Evolutionary conservation across 2,797 vertebrate species (phyloP).

Genomic region (Scleropages formosus): DNA sequence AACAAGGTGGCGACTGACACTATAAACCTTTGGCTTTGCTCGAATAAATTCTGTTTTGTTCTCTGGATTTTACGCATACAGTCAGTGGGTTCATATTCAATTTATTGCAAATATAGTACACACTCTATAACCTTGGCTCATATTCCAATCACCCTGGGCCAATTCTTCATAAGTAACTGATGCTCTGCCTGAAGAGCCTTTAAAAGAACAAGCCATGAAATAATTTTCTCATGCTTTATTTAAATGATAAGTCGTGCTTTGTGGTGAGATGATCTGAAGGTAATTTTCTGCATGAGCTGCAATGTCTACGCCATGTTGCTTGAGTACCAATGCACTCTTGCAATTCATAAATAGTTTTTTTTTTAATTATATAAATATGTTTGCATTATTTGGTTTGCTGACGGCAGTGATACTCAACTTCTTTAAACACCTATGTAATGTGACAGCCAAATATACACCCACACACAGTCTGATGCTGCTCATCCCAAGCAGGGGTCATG

Average conservation of each 20-base stretch:
- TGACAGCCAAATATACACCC: background rate
- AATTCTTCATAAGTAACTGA: conserved; percentile 56
- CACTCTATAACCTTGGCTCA: background rate
- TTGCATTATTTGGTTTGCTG: conserved; percentile 11
- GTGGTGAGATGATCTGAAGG: background rate
- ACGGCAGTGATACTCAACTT: background rate
- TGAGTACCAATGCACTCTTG: background rate
- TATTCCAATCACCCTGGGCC: background rate
- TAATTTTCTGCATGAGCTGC: background rate
- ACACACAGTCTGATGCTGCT: no score
- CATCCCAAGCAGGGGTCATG: no score
- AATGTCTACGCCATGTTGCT: background rate
- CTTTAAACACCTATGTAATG: background rate
- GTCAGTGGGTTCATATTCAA: conserved; percentile 48
- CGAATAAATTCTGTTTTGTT: conserved; percentile 74
- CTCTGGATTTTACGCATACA: conserved; percentile 55
- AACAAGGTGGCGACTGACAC: conserved; percentile 35
- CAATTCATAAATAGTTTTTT: background rate
- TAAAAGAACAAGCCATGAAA: conserved; percentile 67
- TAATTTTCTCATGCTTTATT: conserved; percentile 54
- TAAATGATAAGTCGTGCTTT: background rate
- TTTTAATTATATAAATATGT: background rate
- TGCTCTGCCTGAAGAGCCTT: conserved; percentile 58
- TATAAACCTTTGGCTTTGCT: conserved; percentile 63
- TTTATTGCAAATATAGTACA: conserved; percentile 37